Evolutionary conservation across 2,888 invertebrate species (phyloP), one percentile per base, ranked within the genome.

Genomic region (Empis stercorea): DNA sequence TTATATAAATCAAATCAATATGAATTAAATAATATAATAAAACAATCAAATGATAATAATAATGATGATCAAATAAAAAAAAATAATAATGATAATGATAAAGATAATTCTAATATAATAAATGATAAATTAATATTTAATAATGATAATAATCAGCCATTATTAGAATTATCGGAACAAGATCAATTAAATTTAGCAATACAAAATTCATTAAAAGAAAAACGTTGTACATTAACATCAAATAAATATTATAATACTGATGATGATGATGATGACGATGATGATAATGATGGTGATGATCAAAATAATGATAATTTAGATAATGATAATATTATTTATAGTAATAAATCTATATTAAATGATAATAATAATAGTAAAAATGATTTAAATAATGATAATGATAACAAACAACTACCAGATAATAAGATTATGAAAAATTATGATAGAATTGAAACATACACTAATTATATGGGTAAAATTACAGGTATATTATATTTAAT

Each of bases 171-270:
- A 3, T 60, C 60, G 10, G 68, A 68, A 52, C 66, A 68, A 40
- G 67, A 68, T 45, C 68, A 68, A 55, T 55, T 68, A 20, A 60
- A 57, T 39, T 43, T 68, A 37, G 68, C 68, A 17, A 67, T 68
- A n/a, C 61, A 62, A 34, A 68, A 68, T 57, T 68, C 68, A n/a
- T 62, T 68, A 52, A 54, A 59, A n/a, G 68, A 66, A 44, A 65
- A 65, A 20, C 9, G 50, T 42, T 39, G 47, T 20, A 54, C 45
- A 45, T 54, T 44, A 11, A 50, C 37, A 17, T 23, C 36, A 9
- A 15, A 23, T 3, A 11, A 17, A 14, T 10, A 47, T 30, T 40
- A 13, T 10, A 50, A 41, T n/a, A 38, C 16, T 15, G 49, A 49
- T 5, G 11, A 20, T 13, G 48, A 51, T 3, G 38, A 16, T 23